Conservation (phyloP, 1,140 invertebrate species). For the Drosophila parabipectinata region DNA sequence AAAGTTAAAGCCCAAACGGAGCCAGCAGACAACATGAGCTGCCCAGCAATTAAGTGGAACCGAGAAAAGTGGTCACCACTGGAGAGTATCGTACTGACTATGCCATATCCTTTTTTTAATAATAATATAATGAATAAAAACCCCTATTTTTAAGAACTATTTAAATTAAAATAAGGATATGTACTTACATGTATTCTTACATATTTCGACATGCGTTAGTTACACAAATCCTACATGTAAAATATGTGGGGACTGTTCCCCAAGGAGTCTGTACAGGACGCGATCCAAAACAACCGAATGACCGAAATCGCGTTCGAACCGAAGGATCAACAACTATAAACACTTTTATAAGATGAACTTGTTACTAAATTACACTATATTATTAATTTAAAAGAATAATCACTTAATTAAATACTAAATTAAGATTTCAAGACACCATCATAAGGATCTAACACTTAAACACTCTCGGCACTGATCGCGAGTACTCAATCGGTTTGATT, state of each 20-base stretch:
- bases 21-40: constrained; percentile 60
- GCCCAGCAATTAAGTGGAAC: constrained; percentile 64
- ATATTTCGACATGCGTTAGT: background rate
- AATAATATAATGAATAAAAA: too few species aligned
- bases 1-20: constrained; percentile 61
- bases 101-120: background rate
- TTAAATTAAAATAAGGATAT: too few species aligned
- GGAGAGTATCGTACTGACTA: background rate
- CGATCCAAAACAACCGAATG: background rate
- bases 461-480: background rate
- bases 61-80: background rate
- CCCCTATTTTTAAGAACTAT: background rate
- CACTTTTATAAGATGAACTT: background rate
- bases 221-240: background rate
- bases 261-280: background rate
- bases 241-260: background rate
- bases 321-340: background rate
- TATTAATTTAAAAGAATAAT: background rate
- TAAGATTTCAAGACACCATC: background rate
- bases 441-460: background rate
- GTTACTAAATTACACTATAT: too few species aligned
- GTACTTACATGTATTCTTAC: background rate
- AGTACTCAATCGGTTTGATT: background rate
- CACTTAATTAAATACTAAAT: background rate
- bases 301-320: background rate